A percentile compares a stretch with the other conserved stretches of the same genome.
phyloP scores from a whole-genome alignment of 92 coral and sea anemone species.

The Muricea muricata region DNA sequence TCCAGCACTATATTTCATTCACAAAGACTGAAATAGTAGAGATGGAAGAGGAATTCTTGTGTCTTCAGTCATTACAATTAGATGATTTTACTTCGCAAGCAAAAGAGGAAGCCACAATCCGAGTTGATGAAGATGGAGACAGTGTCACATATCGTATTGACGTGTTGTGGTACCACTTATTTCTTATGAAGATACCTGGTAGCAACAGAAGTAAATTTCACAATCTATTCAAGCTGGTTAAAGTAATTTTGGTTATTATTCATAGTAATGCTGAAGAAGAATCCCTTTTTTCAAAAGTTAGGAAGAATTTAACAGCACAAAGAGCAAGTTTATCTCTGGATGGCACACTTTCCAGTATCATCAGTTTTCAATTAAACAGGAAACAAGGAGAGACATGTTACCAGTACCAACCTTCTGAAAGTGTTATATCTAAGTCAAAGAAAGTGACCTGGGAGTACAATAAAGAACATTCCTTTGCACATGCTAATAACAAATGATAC shows the following conservation, averaged over 20 bases:
- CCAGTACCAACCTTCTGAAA: constrained; percentile 5
- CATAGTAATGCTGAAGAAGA: constrained; percentile 46
- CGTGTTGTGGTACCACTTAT: constrained; percentile 36
- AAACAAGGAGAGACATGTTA: constrained; percentile 13
- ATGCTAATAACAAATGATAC: background rate
- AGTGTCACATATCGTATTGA: constrained; percentile 8
- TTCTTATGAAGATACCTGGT: too few relatives aligned
- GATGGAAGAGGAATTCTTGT: constrained; percentile 19
- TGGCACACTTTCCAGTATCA: constrained; percentile 21
- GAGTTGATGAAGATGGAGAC: constrained; percentile 4
- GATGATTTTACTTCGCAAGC: background rate
- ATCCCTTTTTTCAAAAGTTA: constrained; percentile 3
- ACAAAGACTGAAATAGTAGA: background rate
- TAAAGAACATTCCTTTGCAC: background rate
- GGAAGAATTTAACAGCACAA: constrained; percentile 22
- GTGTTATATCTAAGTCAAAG: constrained; percentile 3
- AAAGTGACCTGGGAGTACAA: constrained; percentile 14
- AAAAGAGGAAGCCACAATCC: constrained; percentile 16
- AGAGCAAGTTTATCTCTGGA: constrained; percentile 20
- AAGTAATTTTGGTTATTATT: background rate
- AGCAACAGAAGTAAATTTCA: too few relatives aligned
- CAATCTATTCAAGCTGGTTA: constrained; percentile 20
- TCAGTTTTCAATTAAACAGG: constrained; percentile 7
- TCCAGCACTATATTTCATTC: background rate
- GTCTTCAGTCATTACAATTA: background rate